phyloP scores from a whole-genome alignment of 2,113 vertebrate species.

The Theropithecus gelada region DNA sequence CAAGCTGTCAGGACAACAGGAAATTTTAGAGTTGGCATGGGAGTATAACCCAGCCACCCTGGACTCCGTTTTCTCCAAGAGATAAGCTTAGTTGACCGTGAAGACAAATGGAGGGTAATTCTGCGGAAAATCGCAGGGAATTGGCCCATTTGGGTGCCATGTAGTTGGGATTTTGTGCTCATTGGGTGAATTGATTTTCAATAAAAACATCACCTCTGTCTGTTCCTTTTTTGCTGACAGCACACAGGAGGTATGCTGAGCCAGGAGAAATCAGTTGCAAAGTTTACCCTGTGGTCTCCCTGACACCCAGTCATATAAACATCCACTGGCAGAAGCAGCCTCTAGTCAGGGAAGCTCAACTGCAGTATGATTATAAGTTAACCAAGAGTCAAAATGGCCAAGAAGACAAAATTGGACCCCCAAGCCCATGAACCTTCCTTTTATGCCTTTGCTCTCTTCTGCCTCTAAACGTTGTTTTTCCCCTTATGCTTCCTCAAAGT shows the following conservation, averaged over 20 bases:
- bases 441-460: neutral
- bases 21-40: constrained; percentile 54
- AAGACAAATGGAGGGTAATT: constrained; percentile 62
- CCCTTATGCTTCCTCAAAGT: neutral
- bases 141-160: constrained; percentile 54
- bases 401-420: neutral
- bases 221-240: constrained; percentile 57
- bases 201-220: constrained; percentile 55
- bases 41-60: neutral
- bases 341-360: neutral
- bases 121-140: constrained; percentile 48
- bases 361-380: neutral
- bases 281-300: neutral
- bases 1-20: constrained; percentile 54
- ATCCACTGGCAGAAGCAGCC: neutral
- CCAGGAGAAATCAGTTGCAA: neutral
- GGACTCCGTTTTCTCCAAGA: constrained; percentile 50
- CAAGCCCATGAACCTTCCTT: neutral
- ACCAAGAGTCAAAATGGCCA: neutral
- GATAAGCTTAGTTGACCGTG: constrained; percentile 49
- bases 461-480: neutral
- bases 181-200: constrained; percentile 66
- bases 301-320: neutral
- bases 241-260: constrained; percentile 38
- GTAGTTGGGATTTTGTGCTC: neutral